phyloP scores from a whole-genome alignment of 2,888 invertebrate genomes.

The Troides oblongomaculatus region DNA sequence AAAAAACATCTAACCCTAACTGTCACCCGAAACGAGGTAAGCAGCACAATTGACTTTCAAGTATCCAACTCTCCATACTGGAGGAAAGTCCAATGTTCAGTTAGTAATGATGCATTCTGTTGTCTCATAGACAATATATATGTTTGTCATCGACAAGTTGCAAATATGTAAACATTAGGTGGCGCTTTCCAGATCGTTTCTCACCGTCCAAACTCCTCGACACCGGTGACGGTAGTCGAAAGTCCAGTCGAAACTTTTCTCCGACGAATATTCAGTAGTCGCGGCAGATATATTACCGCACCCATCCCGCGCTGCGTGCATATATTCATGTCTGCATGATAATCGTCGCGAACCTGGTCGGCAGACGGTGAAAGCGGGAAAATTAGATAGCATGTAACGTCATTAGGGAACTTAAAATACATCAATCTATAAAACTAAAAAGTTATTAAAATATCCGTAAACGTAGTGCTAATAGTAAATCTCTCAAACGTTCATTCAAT shows the following conservation, averaged over 20 bases:
- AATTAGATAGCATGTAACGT: background rate
- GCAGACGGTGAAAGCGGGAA: background rate
- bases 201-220: too few relatives aligned
- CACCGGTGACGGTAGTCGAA: too few relatives aligned
- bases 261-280: too few relatives aligned
- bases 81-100: background rate
- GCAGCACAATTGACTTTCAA: conserved; percentile 2
- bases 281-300: too few relatives aligned
- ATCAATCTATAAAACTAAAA: too few relatives aligned
- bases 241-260: too few relatives aligned
- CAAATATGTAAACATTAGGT: too few relatives aligned
- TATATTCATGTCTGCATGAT: background rate
- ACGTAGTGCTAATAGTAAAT: background rate
- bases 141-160: too few relatives aligned
- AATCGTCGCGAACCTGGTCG: background rate
- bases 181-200: background rate
- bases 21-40: conserved; percentile 13
- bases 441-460: background rate
- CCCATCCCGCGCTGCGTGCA: background rate
- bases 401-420: too few relatives aligned
- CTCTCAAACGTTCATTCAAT: background rate
- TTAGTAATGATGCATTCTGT: background rate
- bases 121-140: too few relatives aligned
- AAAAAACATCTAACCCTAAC: conserved; percentile 14
- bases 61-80: conserved; percentile 6